Conservation (phyloP, 2,888 invertebrate species). For the Cacoxenus indagator region DNA sequence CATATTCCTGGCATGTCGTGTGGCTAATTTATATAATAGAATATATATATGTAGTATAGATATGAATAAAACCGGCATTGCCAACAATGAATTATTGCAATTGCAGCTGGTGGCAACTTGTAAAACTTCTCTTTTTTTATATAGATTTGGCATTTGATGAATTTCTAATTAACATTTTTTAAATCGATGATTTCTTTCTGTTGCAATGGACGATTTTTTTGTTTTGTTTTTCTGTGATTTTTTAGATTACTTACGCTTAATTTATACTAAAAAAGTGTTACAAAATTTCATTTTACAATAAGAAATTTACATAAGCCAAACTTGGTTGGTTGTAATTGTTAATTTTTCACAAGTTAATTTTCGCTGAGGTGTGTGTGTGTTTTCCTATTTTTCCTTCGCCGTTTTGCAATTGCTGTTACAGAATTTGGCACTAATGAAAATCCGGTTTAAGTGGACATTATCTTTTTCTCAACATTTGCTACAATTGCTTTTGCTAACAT, state of each 20-base stretch:
- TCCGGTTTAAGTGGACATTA: neutral
- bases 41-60: too few species aligned
- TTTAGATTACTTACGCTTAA: neutral
- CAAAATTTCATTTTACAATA: neutral
- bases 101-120: neutral
- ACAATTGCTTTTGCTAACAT: too few species aligned
- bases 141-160: conserved; percentile 11
- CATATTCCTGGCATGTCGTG: neutral
- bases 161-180: neutral
- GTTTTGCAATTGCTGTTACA: too few species aligned
- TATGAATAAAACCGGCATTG: neutral
- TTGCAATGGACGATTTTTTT: neutral
- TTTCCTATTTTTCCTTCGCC: neutral
- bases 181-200: neutral
- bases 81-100: neutral
- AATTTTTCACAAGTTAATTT: neutral
- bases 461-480: neutral
- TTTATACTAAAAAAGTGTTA: neutral
- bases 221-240: neutral
- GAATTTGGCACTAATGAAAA: neutral
- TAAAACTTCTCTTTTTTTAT: neutral
- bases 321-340: neutral
- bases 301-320: neutral
- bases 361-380: neutral
- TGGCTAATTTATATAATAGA: neutral